phyloP scores from a whole-genome alignment of 2,113 vertebrate species.

The Lepisosteus osseus region DNA sequence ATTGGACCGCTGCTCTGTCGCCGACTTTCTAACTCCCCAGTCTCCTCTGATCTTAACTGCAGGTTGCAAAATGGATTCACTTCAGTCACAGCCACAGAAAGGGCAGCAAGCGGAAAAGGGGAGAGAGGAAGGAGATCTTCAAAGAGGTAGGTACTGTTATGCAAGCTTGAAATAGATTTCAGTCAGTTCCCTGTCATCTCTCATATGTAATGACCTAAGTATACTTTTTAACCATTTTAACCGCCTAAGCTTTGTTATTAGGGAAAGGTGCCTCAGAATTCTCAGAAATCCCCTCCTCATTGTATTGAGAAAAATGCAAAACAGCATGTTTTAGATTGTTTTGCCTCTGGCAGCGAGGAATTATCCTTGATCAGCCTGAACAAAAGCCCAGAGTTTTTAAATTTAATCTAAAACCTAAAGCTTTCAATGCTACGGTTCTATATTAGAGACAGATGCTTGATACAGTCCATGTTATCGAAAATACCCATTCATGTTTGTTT shows the following conservation, averaged over 20 bases:
- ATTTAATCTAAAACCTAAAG: too few relatives aligned
- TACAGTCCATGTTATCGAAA: too few relatives aligned
- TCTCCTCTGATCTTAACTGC: constrained; percentile 53
- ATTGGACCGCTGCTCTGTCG: constrained; percentile 32
- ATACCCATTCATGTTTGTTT: too few relatives aligned
- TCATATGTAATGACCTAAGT: constrained; percentile 1
- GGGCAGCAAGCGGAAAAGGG: constrained; percentile 76
- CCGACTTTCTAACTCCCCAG: constrained; percentile 40
- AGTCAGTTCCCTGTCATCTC: constrained; percentile 3
- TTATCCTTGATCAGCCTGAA: too few relatives aligned
- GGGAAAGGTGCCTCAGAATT: not conserved
- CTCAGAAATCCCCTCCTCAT: too few relatives aligned
- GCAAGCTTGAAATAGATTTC: constrained; percentile 40
- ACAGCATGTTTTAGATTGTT: too few relatives aligned
- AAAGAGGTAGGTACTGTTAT: constrained; percentile 77
- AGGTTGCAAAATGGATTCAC: constrained; percentile 91
- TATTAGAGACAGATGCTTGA: too few relatives aligned
- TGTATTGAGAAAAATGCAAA: too few relatives aligned
- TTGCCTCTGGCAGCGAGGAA: too few relatives aligned
- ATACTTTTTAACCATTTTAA: not conserved
- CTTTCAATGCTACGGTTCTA: too few relatives aligned
- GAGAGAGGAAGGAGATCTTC: constrained; percentile 66
- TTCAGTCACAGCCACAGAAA: constrained; percentile 70
- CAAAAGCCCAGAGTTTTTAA: too few relatives aligned
- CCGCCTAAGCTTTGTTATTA: constrained; percentile 1